Percentiles rank a stretch among this genome's conserved stretches.
phyloP scores from a whole-genome alignment of 2,113 vertebrate species.

The Peromyscus polionotus region DNA sequence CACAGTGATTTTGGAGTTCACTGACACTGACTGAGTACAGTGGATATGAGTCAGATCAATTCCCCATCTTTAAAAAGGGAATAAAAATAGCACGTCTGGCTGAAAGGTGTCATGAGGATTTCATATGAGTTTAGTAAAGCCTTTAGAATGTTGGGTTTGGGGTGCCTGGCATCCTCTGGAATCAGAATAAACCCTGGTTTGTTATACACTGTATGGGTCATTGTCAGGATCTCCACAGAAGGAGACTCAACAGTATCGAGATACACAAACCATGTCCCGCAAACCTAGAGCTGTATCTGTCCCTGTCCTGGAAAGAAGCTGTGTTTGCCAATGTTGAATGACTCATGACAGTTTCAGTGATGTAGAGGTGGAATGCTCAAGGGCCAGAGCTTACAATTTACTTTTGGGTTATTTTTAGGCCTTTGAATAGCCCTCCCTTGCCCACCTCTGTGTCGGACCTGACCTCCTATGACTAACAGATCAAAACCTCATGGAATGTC shows the following conservation, averaged over 20 bases:
- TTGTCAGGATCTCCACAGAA: neutral
- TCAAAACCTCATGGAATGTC: neutral
- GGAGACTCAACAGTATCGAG: neutral
- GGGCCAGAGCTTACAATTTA: neutral
- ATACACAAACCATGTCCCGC: neutral
- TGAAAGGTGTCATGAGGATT: neutral
- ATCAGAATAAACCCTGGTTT: neutral
- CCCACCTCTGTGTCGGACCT: neutral
- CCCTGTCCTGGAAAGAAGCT: neutral
- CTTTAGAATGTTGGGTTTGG: neutral
- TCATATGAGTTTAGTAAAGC: neutral
- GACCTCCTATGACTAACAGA: neutral
- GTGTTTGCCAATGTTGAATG: neutral
- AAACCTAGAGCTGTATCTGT: neutral
- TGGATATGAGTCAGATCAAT: neutral
- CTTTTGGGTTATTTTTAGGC: neutral
- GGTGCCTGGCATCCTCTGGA: neutral
- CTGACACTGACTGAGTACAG: fast-evolving
- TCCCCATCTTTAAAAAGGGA: conserved; percentile 19
- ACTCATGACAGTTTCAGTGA: neutral
- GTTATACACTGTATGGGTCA: neutral
- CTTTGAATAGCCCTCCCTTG: neutral
- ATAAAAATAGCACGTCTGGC: neutral
- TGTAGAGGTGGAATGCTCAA: neutral
- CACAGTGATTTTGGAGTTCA: neutral